These are phyloP conservation scores for Phaenicophaeus curvirostris DNA, from an alignment of 2,797 vertebrate species.

Conservation along the genomic window DNA sequence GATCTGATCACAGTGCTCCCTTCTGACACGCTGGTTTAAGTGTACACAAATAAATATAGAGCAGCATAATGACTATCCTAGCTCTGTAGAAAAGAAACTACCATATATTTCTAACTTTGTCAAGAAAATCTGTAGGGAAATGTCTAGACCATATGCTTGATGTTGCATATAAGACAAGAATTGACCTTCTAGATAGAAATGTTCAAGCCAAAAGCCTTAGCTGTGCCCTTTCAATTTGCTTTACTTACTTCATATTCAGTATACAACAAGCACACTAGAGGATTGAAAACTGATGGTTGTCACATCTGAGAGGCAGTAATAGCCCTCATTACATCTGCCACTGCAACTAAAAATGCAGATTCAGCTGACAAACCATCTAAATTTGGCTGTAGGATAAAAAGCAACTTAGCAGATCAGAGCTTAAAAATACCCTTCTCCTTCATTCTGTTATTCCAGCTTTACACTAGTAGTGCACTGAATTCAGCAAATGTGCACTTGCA, in stretches of 20 bases:
- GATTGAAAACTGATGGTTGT: neutral
- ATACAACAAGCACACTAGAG: neutral
- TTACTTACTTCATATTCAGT: conserved; percentile 20
- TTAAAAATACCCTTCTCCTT: conserved; percentile 25
- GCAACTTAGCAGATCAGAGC: conserved; percentile 33
- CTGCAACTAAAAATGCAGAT: conserved; percentile 47
- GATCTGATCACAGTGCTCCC: neutral
- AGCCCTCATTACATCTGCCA: conserved; percentile 50
- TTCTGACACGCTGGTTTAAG: neutral
- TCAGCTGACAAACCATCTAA: conserved; percentile 40
- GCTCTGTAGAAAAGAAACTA: neutral
- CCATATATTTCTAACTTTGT: neutral
- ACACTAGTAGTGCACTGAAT: neutral
- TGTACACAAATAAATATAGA: neutral
- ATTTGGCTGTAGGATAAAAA: conserved; percentile 58
- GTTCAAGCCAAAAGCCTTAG: neutral
- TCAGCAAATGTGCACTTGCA: neutral
- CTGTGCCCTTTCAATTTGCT: conserved; percentile 1
- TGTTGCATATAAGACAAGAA: neutral
- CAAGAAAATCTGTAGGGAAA: neutral
- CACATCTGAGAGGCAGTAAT: conserved; percentile 30
- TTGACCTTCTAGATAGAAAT: neutral
- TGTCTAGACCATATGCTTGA: neutral
- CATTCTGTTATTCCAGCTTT: neutral
- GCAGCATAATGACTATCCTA: neutral